phyloP scores from a whole-genome alignment of 2,113 vertebrate species.

The Calyptommatus sinebrachiatus region DNA sequence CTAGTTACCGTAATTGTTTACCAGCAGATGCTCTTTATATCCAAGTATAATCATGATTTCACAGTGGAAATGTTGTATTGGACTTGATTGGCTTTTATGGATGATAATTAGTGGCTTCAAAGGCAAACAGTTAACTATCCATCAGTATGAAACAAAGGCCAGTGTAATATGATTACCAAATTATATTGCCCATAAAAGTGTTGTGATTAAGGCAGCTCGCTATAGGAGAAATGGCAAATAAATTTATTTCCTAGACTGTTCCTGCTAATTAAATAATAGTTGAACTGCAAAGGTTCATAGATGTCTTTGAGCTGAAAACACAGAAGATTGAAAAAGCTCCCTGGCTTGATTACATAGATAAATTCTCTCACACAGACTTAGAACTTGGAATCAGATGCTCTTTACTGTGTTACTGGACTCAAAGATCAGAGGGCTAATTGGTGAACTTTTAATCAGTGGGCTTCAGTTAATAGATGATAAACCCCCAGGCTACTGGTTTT shows the following conservation, averaged over 20 bases:
- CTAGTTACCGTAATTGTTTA: slow-evolving; percentile 26
- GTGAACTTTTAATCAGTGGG: slow-evolving; percentile 2
- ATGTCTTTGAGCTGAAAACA: slow-evolving; percentile 13
- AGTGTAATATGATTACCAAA: not conserved
- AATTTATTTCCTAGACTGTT: slow-evolving; percentile 17
- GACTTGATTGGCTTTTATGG: slow-evolving; percentile 27
- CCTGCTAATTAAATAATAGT: slow-evolving; percentile 12
- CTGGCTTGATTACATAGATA: not conserved
- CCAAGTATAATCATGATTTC: slow-evolving; percentile 8
- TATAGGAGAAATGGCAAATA: slow-evolving; percentile 15
- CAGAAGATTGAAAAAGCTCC: not conserved
- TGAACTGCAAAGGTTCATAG: not conserved
- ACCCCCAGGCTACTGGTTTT: slow-evolving; percentile 10
- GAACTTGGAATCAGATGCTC: not conserved
- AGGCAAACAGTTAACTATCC: slow-evolving; percentile 9
- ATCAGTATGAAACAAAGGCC: slow-evolving; percentile 38
- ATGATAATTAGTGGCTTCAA: slow-evolving; percentile 21
- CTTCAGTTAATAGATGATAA: slow-evolving; percentile 24
- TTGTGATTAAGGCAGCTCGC: slow-evolving; percentile 15
- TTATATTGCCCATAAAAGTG: slow-evolving; percentile 32
- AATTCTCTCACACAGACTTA: not conserved
- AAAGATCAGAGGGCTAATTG: not conserved
- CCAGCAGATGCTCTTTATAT: slow-evolving; percentile 27
- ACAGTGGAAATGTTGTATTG: slow-evolving; percentile 22
- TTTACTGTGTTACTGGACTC: not conserved